Evolutionary conservation across 2,797 vertebrate species (phyloP).

Genomic region (Sebastes reedi): DNA sequence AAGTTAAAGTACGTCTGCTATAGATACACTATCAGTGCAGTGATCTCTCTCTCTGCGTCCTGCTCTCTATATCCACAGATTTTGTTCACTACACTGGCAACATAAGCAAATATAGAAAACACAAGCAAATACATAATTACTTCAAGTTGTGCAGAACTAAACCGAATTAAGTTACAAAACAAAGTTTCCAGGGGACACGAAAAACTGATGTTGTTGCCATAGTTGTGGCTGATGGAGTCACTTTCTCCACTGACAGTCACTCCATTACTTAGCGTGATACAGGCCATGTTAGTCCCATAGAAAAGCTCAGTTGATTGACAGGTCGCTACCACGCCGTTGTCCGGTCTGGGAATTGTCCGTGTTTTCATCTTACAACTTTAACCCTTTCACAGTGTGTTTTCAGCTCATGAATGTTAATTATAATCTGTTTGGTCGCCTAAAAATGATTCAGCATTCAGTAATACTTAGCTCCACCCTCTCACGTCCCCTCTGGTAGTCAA

Average conservation of each 20-base stretch:
- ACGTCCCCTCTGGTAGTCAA: too few relatives aligned
- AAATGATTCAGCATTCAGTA: too few relatives aligned
- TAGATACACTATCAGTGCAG: neutral
- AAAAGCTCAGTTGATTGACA: neutral
- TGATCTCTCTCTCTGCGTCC: neutral
- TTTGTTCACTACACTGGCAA: neutral
- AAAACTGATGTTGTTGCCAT: neutral
- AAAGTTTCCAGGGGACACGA: neutral
- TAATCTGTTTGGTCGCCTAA: too few relatives aligned
- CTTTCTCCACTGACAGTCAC: neutral
- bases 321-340: too few relatives aligned
- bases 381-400: too few relatives aligned
- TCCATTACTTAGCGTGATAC: neutral
- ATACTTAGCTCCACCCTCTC: too few relatives aligned
- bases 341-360: too few relatives aligned
- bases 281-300: neutral
- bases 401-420: too few relatives aligned
- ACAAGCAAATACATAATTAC: neutral
- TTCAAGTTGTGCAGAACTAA: neutral
- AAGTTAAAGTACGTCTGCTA: slow-evolving; percentile 28
- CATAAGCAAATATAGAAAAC: neutral
- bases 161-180: neutral
- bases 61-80: neutral
- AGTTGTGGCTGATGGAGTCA: neutral
- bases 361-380: too few relatives aligned